Evolutionary conservation across 2,113 vertebrate genomes (phyloP), one percentile per base, ranked within the genome.

Genomic region (Gnathonemus echidnorhynchus): DNA sequence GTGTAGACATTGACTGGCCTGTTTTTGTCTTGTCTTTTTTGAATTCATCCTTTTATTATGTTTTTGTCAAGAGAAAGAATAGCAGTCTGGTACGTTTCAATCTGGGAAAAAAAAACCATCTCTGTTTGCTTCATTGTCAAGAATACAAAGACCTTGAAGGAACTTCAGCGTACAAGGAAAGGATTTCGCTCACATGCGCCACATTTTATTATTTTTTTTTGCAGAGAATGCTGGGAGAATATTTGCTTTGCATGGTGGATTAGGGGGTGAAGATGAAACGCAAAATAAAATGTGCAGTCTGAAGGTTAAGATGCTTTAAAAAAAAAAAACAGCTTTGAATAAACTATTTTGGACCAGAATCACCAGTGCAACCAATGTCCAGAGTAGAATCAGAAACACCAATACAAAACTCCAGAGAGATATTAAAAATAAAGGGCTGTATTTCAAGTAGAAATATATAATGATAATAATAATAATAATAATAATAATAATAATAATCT

Each of bases 231-330:
- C 5, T n/a, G 48, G 74, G 62, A 35, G 56, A 27, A 88, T 27
- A n/a, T 52, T 70, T 45, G 42, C 83, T 88, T 88, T 70, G 35
- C 88, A 88, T 46, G 58, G 62, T 88, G 88, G 62, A 48, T 88
- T 74, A 88, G 1, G 62, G 46, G 77, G 46, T 9, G 50, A 62
- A 88, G 21, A 39, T 58, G 52, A 74, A 77, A 27, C 50, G 46
- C 46, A n/a, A 86, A 86, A 86, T 45, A 86, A 45, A 49, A 46
- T 27, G 21, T 74, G 10, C 17, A 49, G 58, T 24, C 21, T 66
- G n/a, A 58, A 88, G 56, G 83, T 86, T 48, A 86, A 49, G 46
- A 49, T 49, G 21, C 46, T 86, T 86, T 46, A 19, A 53, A 53
- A 53, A 53, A 50, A 50, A 9, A 85, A 88, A n/a, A 24, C 10